Evolutionary conservation across 2,797 vertebrate genomes (phyloP), one percentile per base, ranked within the genome.

Genomic region (Rhincodon typus): DNA sequence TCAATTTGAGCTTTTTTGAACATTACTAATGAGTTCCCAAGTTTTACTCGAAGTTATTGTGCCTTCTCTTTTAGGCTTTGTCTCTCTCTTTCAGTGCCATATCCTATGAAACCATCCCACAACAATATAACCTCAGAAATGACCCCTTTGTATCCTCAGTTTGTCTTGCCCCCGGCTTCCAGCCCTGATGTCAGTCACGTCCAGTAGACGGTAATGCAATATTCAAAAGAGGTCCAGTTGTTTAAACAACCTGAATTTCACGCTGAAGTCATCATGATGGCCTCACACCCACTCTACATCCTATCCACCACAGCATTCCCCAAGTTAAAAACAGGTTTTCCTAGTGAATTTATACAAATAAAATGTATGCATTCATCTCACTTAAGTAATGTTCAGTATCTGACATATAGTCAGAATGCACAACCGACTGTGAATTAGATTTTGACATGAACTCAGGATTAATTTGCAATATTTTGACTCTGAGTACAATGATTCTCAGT

Each of bases 391-490:
- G 46, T 34, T 34, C 17, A n/a, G 53, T 34, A 17, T 90, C 87
- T 90, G 87, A 19, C 38, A 30, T 94, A 46, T 74, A 46, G 69
- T 74, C 94, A 94, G 42, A 30, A 69, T 50, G 42, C 42, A 23
- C 23, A 74, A 72, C 70, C 50, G 21, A 46, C 74, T 77, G 46
- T 77, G 62, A 93, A 93, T 62, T 93, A 30, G 94, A 30, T n/a
- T 74, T 95, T n/a, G 50, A 34, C 50, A 57, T 77, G 46, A 77
- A 57, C 70, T 77, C 70, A 95, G 27, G 94, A 12, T 77, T 70
- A 95, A 95, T 95, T 34, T n/a, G 94, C 46, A 95, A 77, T 72
- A 46, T 95, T 95, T 95, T 74, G 46, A 25, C 17, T 77, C 94
- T 50, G 70, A 77, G 46, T 77, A 30, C 42, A 53, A 13, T 0